Percentiles rank a stretch among this genome's conserved stretches.
Conservation (phyloP, 2,113 vertebrate species). For the Larimichthys polyactis region DNA sequence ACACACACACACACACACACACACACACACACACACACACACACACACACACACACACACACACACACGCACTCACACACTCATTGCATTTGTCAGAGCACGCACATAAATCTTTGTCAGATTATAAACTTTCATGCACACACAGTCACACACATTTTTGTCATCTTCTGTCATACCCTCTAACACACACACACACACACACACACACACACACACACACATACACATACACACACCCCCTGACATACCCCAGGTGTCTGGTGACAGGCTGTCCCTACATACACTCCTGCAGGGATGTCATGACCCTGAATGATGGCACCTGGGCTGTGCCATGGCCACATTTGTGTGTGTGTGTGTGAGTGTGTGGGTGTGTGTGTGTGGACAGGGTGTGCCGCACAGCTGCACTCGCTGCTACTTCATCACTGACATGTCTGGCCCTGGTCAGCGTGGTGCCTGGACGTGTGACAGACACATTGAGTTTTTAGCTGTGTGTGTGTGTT, state of each 20-base stretch:
- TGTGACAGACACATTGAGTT: background rate
- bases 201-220: background rate
- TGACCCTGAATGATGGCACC: constrained; percentile 38
- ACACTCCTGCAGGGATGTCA: constrained; percentile 44
- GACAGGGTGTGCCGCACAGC: constrained; percentile 47
- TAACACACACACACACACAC: background rate
- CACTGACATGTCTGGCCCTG: constrained; percentile 18
- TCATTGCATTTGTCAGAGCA: background rate
- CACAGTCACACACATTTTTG: constrained; percentile 2
- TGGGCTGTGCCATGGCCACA: constrained; percentile 26
- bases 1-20: background rate
- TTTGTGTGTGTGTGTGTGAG: constrained; percentile 24
- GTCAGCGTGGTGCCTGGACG: constrained; percentile 13
- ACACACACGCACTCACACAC: background rate
- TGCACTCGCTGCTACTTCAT: constrained; percentile 37
- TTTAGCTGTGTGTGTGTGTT: background rate
- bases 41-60: constrained; percentile 4
- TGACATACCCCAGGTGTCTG: constrained; percentile 21
- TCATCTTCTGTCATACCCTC: background rate
- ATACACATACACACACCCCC: constrained; percentile 4
- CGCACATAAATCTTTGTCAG: background rate
- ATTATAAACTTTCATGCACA: background rate
- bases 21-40: constrained; percentile 3
- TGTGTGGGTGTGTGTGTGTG: constrained; percentile 27
- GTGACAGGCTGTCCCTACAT: constrained; percentile 33